Evolutionary conservation across 2,797 vertebrate species (phyloP).

Genomic region (Crocidura indochinensis): DNA sequence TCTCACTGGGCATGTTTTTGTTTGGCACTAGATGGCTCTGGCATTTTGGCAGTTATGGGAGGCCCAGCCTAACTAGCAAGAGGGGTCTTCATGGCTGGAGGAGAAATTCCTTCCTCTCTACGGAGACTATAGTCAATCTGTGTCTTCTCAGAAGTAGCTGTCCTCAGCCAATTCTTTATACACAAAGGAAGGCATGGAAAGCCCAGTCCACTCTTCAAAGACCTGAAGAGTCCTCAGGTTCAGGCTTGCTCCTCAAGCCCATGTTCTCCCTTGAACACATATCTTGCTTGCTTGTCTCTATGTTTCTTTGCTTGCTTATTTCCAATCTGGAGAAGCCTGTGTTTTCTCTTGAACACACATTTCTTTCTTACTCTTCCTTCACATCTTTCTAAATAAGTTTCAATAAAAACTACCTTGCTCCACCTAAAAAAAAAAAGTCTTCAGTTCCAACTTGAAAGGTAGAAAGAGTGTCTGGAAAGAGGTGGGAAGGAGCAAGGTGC

Average conservation of each 20-base stretch:
- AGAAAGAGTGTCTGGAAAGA: not conserved
- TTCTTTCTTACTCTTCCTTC: too few species aligned
- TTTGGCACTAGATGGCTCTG: conserved; percentile 84
- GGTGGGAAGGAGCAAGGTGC: not conserved
- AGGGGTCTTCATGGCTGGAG: conserved; percentile 56
- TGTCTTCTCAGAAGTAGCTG: conserved; percentile 87
- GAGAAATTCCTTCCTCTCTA: conserved; percentile 71
- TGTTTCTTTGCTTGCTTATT: too few species aligned
- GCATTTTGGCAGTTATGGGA: conserved; percentile 77
- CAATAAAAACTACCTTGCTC: too few species aligned
- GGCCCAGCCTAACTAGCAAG: conserved; percentile 63
- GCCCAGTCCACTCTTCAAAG: not conserved
- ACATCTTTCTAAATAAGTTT: too few species aligned
- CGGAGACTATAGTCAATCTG: conserved; percentile 52
- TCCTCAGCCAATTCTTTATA: conserved; percentile 84
- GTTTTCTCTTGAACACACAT: too few species aligned
- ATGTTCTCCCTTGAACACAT: too few species aligned
- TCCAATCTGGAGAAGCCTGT: too few species aligned
- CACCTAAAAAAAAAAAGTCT: not conserved
- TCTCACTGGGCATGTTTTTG: conserved; percentile 63
- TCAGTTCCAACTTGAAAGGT: not conserved
- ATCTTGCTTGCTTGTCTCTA: too few species aligned
- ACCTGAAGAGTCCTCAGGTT: not conserved
- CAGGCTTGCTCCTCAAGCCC: not conserved
- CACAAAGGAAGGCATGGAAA: conserved; percentile 34